A percentile compares a stretch with the other conserved stretches of the same genome.
phyloP scores from a whole-genome alignment of 2,888 invertebrate genomes.

The Drosophila limbata region DNA sequence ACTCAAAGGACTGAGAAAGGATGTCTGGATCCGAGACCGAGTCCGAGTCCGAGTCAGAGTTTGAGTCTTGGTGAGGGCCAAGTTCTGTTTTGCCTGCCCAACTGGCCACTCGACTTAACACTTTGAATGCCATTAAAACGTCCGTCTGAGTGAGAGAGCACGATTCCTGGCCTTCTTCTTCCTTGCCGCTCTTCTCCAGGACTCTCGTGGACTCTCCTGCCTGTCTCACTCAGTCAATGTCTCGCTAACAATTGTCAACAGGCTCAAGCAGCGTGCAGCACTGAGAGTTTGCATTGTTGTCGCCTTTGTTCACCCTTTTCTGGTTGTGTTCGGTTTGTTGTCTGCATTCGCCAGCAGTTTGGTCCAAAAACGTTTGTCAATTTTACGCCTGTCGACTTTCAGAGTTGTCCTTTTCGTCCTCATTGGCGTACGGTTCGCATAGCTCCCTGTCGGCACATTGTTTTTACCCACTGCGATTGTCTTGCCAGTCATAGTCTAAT shows the following conservation, averaged over 20 bases:
- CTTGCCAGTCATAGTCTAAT: background rate
- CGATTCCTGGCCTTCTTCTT: slow-evolving; percentile 11
- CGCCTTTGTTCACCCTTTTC: slow-evolving; percentile 45
- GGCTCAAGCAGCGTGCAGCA: slow-evolving; percentile 76
- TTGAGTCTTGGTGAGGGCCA: slow-evolving; percentile 14
- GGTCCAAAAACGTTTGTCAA: slow-evolving; percentile 74
- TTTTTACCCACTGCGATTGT: slow-evolving; percentile 32
- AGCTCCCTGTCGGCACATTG: slow-evolving; percentile 22
- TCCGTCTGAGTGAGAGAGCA: slow-evolving; percentile 21
- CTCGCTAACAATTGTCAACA: slow-evolving; percentile 81
- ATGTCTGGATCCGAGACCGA: slow-evolving; percentile 12
- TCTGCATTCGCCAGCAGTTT: slow-evolving; percentile 63
- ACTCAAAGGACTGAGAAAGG: slow-evolving; percentile 42
- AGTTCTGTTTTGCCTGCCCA: slow-evolving; percentile 40
- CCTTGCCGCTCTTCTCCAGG: background rate
- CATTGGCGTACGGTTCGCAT: slow-evolving; percentile 26
- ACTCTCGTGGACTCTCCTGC: background rate
- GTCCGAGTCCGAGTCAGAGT: background rate
- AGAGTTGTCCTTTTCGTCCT: slow-evolving; percentile 69
- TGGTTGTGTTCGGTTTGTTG: slow-evolving; percentile 13
- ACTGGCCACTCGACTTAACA: slow-evolving; percentile 70
- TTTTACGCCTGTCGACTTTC: slow-evolving; percentile 78
- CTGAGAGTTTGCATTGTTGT: slow-evolving; percentile 58
- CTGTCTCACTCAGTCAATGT: slow-evolving; percentile 76
- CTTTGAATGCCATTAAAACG: slow-evolving; percentile 80